phyloP scores from a whole-genome alignment of 2,888 invertebrate species.

The Leptothorax acervorum region DNA sequence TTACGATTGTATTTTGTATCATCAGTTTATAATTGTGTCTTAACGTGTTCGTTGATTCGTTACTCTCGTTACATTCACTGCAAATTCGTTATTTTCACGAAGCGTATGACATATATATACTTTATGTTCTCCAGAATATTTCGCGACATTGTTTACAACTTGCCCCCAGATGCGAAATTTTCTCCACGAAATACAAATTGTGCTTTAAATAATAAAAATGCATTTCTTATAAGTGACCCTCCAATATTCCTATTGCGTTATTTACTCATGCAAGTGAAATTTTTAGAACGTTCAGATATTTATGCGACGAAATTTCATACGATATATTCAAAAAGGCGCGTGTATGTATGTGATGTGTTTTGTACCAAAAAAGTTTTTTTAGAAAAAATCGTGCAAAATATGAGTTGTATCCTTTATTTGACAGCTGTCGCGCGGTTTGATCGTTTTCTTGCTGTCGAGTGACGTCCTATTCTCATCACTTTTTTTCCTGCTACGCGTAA shows the following conservation, averaged over 20 bases:
- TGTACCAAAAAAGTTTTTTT: neutral
- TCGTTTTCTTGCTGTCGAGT: neutral
- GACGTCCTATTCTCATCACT: neutral
- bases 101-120: neutral
- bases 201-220: neutral
- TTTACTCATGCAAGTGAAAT: neutral
- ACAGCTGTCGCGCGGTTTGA: neutral
- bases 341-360: neutral
- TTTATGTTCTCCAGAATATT: neutral
- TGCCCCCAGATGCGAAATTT: too few relatives aligned
- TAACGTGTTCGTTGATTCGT: neutral
- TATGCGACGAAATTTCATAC: neutral
- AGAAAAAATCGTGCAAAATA: neutral
- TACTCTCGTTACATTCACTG: neutral
- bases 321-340: neutral
- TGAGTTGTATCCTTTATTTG: neutral
- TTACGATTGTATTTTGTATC: neutral
- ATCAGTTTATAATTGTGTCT: neutral
- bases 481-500: neutral
- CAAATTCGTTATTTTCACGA: neutral
- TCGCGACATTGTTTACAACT: neutral
- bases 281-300: neutral
- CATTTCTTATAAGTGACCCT: neutral
- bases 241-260: neutral
- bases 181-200: constrained; percentile 3